These are phyloP conservation scores for Papilio elwesi DNA, from an alignment of 2,888 invertebrate species.

Conservation along the genomic window DNA sequence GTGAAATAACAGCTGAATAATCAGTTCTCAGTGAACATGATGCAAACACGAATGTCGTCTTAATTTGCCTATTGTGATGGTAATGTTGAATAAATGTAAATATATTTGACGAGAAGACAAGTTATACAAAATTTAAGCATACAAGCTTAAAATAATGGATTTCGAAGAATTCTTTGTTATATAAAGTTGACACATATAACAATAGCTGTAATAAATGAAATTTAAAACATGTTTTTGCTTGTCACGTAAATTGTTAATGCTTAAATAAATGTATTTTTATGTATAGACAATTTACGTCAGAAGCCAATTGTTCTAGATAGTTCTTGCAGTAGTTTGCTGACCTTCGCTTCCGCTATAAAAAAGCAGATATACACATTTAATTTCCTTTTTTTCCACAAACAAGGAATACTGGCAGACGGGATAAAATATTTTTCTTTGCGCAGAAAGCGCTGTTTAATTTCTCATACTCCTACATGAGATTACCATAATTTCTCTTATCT, in stretches of 20 bases:
- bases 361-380: too few species aligned
- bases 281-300: conserved; percentile 5
- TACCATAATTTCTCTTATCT: too few species aligned
- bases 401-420: too few species aligned
- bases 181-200: conserved; percentile 6
- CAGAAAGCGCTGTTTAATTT: too few species aligned
- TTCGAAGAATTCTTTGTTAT: neutral
- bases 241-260: too few species aligned
- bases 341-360: neutral
- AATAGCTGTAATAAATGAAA: neutral
- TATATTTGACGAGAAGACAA: conserved; percentile 16
- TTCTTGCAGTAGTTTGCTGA: neutral
- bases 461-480: too few species aligned
- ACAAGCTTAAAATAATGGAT: neutral
- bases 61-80: conserved; percentile 12
- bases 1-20: conserved; percentile 6
- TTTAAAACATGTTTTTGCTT: conserved; percentile 1
- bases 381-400: too few species aligned
- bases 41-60: conserved; percentile 6
- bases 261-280: neutral
- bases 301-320: neutral
- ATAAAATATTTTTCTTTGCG: too few species aligned
- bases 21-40: conserved; percentile 7
- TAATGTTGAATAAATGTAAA: conserved; percentile 20
- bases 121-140: conserved; percentile 4